A percentile compares a stretch with the other conserved stretches of the same genome.
Evolutionary conservation across 2,113 vertebrate genomes (phyloP).

Genomic region (Hirundichthys speculiger): DNA sequence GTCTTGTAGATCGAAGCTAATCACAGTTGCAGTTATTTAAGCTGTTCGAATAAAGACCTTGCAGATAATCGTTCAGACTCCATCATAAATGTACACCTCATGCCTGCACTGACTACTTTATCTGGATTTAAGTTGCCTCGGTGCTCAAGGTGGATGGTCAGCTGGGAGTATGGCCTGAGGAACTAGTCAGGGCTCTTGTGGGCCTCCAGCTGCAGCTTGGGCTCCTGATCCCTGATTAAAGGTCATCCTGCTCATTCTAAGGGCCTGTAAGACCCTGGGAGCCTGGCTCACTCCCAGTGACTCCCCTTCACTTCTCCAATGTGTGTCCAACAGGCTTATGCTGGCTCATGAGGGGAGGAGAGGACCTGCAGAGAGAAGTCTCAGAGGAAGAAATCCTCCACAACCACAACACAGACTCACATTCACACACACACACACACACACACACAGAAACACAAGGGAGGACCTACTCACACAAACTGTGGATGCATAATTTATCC

Average conservation of each 20-base stretch:
- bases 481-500: conserved; percentile 59
- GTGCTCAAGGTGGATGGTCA: conserved; percentile 40
- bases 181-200: conserved; percentile 49
- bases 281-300: conserved; percentile 61
- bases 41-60: conserved; percentile 40
- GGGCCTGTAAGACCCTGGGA: conserved; percentile 77
- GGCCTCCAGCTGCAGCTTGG: conserved; percentile 70
- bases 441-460: conserved; percentile 44
- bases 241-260: conserved; percentile 76
- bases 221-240: conserved; percentile 82
- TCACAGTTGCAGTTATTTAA: not conserved
- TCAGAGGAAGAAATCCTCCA: conserved; percentile 72
- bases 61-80: conserved; percentile 26
- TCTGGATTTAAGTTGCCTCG: conserved; percentile 38
- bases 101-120: conserved; percentile 69
- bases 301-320: conserved; percentile 66
- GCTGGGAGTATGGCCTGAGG: conserved; percentile 65
- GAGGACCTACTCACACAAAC: conserved; percentile 52
- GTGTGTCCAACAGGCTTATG: conserved; percentile 86
- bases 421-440: conserved; percentile 46
- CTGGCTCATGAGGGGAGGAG: conserved; percentile 71
- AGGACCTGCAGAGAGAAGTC: conserved; percentile 70
- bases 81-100: conserved; percentile 66
- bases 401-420: conserved; percentile 42
- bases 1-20: no score